Evolutionary conservation across 2,888 invertebrate species (phyloP), one percentile per base, ranked within the genome.

Genomic region (Phaedon cochleariae): DNA sequence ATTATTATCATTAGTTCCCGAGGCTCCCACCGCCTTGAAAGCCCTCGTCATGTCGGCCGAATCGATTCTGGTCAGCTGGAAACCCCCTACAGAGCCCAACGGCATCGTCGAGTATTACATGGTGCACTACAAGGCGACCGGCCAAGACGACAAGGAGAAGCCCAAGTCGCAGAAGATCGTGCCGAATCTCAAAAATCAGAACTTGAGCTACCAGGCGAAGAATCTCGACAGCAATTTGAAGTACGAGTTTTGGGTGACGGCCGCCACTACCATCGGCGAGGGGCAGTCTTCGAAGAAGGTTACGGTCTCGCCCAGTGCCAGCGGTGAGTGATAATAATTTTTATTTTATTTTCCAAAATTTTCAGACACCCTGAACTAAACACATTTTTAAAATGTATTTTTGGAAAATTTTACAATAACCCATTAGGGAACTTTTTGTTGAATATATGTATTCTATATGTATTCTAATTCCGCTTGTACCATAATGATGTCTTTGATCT

Each of bases 171-270:
- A 92, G 76, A 93, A 92, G 85, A 91, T 90, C 74, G 90, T 92
- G 41, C 92, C 94, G 17, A 91, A 92, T 73, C 92, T 95, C 85
- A 80, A 79, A 59, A 82, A 82, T 65, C 82, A 82, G 67, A 83
- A 84, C 68, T 90, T 95, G 81, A 95, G 93, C 79, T 94, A 92
- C 81, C 94, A 96, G 78, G 93, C 96, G 12, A 91, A 91, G 22
- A 93, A 92, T 73, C 84, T 97, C 76, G 93, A 93, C 76, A 88
- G 89, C 79, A 90, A 92, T 72, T 90, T 92, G 69, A 91, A 93
- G 64, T 96, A 96, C 80, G 94, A 95, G 83, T 97, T 97, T 85
- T 95, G 95, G 93, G 96, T 97, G 0, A 95, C 96, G 3, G 97
- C 96, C 45, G 95, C 93, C 68, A 97, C 97, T 0, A 93, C 93